These are phyloP conservation scores for Cherax quadricarinatus DNA, from an alignment of 1,140 invertebrate genomes.

Conservation along the genomic window DNA sequence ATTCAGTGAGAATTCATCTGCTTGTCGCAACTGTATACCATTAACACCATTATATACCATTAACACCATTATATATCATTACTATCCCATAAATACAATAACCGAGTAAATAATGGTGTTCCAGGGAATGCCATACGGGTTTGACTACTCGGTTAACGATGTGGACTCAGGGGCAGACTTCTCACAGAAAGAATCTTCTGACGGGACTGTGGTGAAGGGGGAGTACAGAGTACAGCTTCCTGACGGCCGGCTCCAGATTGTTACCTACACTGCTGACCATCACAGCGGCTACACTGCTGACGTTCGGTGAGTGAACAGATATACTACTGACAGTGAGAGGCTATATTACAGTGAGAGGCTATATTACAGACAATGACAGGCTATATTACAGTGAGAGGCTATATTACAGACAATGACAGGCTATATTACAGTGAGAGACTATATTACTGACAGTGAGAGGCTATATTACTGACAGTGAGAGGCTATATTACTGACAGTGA, in stretches of 20 bases:
- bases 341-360: not conserved
- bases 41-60: not conserved
- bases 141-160: constrained; percentile 67
- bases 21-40: not conserved
- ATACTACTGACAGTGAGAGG: not conserved
- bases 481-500: too few relatives aligned
- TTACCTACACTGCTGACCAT: constrained; percentile 63
- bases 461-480: too few relatives aligned
- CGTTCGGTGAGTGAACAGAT: constrained; percentile 36
- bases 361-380: not conserved
- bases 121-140: constrained; percentile 70
- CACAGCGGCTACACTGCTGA: constrained; percentile 53
- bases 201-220: constrained; percentile 63
- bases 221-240: constrained; percentile 66
- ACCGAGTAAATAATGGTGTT: not conserved
- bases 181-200: constrained; percentile 51
- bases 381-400: not conserved
- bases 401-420: not conserved
- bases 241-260: constrained; percentile 62
- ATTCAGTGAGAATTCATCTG: not conserved
- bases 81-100: not conserved
- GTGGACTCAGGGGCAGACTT: constrained; percentile 54
- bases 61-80: not conserved
- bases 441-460: too few relatives aligned
- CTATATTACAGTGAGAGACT: not conserved